phyloP scores from a whole-genome alignment of 2,113 vertebrate genomes.

The Oplegnathus fasciatus region DNA sequence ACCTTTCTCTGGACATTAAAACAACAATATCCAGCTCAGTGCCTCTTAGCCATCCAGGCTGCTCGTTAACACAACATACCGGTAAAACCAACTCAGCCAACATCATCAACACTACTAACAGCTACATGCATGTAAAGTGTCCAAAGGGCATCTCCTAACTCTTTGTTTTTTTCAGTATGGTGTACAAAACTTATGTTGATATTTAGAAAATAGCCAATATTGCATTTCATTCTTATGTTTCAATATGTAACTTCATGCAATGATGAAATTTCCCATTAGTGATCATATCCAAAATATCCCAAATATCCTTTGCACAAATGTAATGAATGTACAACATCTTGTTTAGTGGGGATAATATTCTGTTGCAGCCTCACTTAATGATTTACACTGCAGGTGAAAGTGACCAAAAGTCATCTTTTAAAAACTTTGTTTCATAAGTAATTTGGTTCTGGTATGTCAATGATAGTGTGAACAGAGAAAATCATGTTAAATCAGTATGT shows the following conservation, averaged over 20 bases:
- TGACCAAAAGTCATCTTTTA: too few relatives aligned
- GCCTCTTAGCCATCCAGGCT: slow-evolving; percentile 41
- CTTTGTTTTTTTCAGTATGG: not conserved
- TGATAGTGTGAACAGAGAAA: not conserved
- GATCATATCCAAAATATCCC: not conserved
- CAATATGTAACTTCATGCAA: not conserved
- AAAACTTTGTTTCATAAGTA: not conserved
- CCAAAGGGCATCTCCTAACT: not conserved
- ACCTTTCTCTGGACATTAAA: slow-evolving; percentile 36
- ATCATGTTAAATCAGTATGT: not conserved
- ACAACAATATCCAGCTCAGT: slow-evolving; percentile 59
- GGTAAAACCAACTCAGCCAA: slow-evolving; percentile 28
- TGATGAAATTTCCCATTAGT: not conserved
- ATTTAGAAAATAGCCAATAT: not conserved
- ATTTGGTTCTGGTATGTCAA: not conserved
- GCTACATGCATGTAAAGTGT: not conserved
- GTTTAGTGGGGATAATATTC: not conserved
- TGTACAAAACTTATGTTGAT: not conserved
- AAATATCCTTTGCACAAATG: not conserved
- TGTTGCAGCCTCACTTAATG: not conserved
- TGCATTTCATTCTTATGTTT: not conserved
- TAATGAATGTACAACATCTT: not conserved
- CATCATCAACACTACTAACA: slow-evolving; percentile 3
- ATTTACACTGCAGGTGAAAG: not conserved
- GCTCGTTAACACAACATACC: slow-evolving; percentile 24